Evolutionary conservation across 2,797 vertebrate genomes (phyloP).

Genomic region (Mormyrus proboscirostris): DNA sequence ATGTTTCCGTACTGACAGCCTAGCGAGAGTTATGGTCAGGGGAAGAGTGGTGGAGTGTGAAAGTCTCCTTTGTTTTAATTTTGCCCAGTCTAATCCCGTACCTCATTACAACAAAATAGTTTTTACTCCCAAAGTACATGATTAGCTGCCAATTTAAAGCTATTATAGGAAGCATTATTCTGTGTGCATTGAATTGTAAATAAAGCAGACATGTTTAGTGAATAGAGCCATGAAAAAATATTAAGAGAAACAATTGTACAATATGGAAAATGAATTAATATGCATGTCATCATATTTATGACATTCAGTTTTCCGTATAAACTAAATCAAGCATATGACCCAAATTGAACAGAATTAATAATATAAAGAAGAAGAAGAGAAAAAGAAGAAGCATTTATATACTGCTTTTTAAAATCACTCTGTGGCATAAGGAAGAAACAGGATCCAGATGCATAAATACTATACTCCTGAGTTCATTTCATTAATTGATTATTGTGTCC

Average conservation of each 20-base stretch:
- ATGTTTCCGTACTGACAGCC: background rate
- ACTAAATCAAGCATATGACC: background rate
- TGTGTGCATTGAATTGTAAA: slow-evolving; percentile 15
- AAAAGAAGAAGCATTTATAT: background rate
- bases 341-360: background rate
- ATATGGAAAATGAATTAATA: background rate
- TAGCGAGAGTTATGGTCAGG: background rate
- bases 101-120: slow-evolving; percentile 18
- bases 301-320: background rate
- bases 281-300: background rate
- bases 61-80: slow-evolving; percentile 8
- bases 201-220: background rate
- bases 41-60: slow-evolving; percentile 2
- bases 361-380: background rate
- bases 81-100: slow-evolving; percentile 3
- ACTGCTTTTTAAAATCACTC: background rate
- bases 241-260: background rate
- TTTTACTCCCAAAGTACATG: slow-evolving; percentile 15
- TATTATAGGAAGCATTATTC: slow-evolving; percentile 9
- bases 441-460: background rate
- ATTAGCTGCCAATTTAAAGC: slow-evolving; percentile 9
- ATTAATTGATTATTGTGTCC: background rate
- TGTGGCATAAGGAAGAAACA: background rate
- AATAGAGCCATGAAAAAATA: background rate
- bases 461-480: background rate